Base-by-base conservation (phyloP, 1,140 invertebrate species). In the Drosophila neocordata region DNA sequence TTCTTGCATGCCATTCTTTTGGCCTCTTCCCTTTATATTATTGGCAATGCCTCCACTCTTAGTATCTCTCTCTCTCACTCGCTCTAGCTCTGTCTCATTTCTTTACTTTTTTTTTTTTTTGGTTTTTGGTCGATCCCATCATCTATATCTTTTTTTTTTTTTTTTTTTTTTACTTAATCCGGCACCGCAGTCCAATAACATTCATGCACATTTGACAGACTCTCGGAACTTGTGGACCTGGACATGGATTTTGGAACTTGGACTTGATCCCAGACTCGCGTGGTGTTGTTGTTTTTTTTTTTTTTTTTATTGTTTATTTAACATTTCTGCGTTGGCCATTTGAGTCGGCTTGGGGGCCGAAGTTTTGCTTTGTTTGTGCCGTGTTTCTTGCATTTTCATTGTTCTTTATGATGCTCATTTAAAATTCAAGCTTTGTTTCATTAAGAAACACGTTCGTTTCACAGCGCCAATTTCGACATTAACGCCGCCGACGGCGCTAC, bases 361-460 rank as follows among this genome's bases (percentile, higher is more conserved):
- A 48, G 27, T 57, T 53, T 71, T 62, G 81, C 78, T 81, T 87
- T 87, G 65, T 85, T 84, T 81, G 65, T 13, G 48, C 55, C 58
- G 34, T 60, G 57, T 61, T 62, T 61, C 72, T 58, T 88, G 74
- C 83, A 87, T 87, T 87, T 87, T 82, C 82, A 87, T 87, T 87
- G 82, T 88, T 87, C 82, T 87, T 88, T 87, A 87, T 88, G 82
- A 82, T 69, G 74, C 82, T 82, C 83, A 87, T 87, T 87, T 87
- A 87, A 87, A 85, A 88, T 88, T 82, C 82, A 87, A 87, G 82
- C 82, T 87, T 87, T 87, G 82, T 87, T 87, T 87, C 82, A 87
- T 87, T 88, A 87, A 87, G 83, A 87, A 87, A 87, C 82, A 87
- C 83, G 82, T 88, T 88, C 74, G 74, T 73, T 53, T 53, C 56